Conservation (phyloP, 2,797 vertebrate genomes). For the Brachyalestes nurse region DNA sequence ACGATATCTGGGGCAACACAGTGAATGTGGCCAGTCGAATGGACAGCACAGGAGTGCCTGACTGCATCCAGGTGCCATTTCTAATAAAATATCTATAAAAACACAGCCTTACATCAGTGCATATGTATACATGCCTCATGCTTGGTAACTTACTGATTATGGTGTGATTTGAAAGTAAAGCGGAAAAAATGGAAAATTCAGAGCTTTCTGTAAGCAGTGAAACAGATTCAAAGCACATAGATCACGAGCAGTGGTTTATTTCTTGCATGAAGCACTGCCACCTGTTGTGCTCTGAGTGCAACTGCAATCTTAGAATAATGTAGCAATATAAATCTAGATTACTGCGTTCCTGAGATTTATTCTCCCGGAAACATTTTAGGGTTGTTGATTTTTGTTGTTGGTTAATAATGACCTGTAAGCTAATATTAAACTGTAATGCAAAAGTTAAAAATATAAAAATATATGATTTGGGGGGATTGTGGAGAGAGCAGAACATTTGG, state of each 20-base stretch:
- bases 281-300: constrained; percentile 59
- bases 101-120: neutral
- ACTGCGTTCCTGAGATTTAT: too few relatives aligned
- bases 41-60: constrained; percentile 97
- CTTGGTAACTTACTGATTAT: too few relatives aligned
- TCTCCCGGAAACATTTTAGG: too few relatives aligned
- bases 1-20: constrained; percentile 97
- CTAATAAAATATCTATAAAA: neutral
- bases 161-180: too few relatives aligned
- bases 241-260: neutral
- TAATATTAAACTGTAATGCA: too few relatives aligned
- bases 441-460: too few relatives aligned
- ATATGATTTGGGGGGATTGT: too few relatives aligned
- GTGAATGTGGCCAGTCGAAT: constrained; percentile 98
- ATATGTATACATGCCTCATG: too few relatives aligned
- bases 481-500: too few relatives aligned
- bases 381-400: too few relatives aligned
- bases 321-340: neutral
- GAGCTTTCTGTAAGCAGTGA: neutral
- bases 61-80: constrained; percentile 89
- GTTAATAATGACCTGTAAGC: too few relatives aligned
- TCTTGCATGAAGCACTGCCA: constrained; percentile 62
- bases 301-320: constrained; percentile 50
- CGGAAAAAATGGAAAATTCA: neutral
- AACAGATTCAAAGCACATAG: neutral